Conservation (phyloP, 2,888 invertebrate species). For the Chrysina gloriosa region DNA sequence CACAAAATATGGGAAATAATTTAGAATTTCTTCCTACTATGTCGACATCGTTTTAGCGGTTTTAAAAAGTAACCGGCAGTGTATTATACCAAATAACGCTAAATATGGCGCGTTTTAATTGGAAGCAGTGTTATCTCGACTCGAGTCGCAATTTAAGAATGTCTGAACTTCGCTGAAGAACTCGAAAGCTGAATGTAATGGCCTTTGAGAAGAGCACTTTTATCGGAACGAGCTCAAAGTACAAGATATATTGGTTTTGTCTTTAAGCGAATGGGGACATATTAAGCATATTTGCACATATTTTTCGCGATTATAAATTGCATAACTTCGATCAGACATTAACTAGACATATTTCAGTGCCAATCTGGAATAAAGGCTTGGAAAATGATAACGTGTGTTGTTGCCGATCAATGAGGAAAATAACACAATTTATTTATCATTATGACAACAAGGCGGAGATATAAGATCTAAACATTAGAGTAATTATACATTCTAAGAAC, state of each 20-base stretch:
- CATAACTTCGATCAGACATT: too few relatives aligned
- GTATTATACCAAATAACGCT: constrained; percentile 47
- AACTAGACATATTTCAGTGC: too few relatives aligned
- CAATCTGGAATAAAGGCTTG: too few relatives aligned
- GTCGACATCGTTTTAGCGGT: background rate
- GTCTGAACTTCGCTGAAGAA: constrained; percentile 45
- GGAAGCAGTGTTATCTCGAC: constrained; percentile 52
- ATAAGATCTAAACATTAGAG: too few relatives aligned
- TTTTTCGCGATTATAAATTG: constrained; percentile 22
- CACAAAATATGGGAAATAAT: constrained; percentile 27
- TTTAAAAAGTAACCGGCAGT: constrained; percentile 30
- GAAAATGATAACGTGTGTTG: too few relatives aligned
- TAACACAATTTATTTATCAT: too few relatives aligned
- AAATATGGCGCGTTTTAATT: constrained; percentile 53
- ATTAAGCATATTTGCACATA: constrained; percentile 45
- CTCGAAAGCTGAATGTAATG: constrained; percentile 46
- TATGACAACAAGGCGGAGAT: too few relatives aligned
- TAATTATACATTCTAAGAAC: constrained; percentile 2
- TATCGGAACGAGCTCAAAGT: constrained; percentile 47
- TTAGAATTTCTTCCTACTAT: constrained; percentile 18
- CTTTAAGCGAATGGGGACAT: constrained; percentile 44
- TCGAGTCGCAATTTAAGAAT: constrained; percentile 50
- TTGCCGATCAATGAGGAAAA: too few relatives aligned
- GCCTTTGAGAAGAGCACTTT: constrained; percentile 44
- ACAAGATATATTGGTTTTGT: constrained; percentile 48